Conservation (phyloP, 1,140 invertebrate species). For the Hypothenemus hampei region DNA sequence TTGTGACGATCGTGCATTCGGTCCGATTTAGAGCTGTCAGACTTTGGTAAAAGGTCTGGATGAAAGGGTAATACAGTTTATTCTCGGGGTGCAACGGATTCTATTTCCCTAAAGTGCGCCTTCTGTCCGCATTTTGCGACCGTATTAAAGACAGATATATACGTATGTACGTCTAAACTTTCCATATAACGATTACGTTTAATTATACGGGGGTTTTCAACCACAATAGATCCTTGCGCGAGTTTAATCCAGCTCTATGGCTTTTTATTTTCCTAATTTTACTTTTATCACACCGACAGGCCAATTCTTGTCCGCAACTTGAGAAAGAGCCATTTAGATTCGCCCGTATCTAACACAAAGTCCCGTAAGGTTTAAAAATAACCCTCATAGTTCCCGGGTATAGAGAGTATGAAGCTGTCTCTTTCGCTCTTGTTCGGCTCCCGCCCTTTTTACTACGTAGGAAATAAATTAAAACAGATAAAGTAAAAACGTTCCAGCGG, state of each 20-base stretch:
- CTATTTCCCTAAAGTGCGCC: slow-evolving; percentile 20
- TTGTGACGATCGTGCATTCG: not conserved
- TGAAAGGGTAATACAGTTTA: slow-evolving; percentile 27
- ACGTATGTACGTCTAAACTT: too few species aligned
- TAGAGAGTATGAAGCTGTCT: too few species aligned
- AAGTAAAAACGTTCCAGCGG: too few species aligned
- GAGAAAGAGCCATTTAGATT: slow-evolving; percentile 9
- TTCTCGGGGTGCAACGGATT: slow-evolving; percentile 18
- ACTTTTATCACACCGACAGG: slow-evolving; percentile 11
- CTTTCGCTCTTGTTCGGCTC: too few species aligned
- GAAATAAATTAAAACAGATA: slow-evolving; percentile 20
- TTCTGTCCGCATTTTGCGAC: slow-evolving; percentile 15
- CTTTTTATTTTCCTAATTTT: slow-evolving; percentile 17
- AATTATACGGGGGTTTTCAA: too few species aligned
- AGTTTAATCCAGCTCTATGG: too few species aligned
- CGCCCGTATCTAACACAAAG: slow-evolving; percentile 1
- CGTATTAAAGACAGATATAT: slow-evolving; percentile 11
- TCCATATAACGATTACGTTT: too few species aligned
- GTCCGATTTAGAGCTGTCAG: slow-evolving; percentile 4
- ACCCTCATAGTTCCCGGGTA: slow-evolving; percentile 8
- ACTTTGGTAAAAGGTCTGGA: slow-evolving; percentile 4
- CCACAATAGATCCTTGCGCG: slow-evolving; percentile 1
- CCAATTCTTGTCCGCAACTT: slow-evolving; percentile 13
- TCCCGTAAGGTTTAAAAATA: slow-evolving; percentile 16
- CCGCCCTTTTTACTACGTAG: slow-evolving; percentile 9